Evolutionary conservation across 2,888 invertebrate species (phyloP), one percentile per base, ranked within the genome.

Genomic region (Diadegma fenestrale): DNA sequence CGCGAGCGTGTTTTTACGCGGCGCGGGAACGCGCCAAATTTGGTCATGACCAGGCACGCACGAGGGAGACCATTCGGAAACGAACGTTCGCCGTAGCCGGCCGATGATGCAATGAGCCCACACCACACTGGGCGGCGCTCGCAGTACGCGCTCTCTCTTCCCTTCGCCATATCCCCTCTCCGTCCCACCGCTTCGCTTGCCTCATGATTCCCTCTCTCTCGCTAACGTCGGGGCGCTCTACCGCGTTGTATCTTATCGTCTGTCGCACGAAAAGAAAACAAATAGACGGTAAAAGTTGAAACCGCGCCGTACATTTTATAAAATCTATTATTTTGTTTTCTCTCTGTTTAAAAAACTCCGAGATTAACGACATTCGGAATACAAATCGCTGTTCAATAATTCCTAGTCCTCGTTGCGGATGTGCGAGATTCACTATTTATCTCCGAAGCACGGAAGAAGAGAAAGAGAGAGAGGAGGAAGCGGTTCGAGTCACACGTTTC

Each of bases 41-140:
- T 92, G 92, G 92, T 92, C 92, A 92, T 92, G 75, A 75, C 66
- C 73, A 80, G 66, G 90, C 89, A 64, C 76, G 64, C 26, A 83
- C 87, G 69, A 71, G 86, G 77, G 82, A 88, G 89, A 51, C 88
- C 90, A 90, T 91, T 90, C 89, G 89, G 89, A 86, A 58, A 75
- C 69, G 88, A 89, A 87, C 88, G 88, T 85, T 89, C 88, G 87
- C 91, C 90, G 89, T 89, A 89, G 88, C 88, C 87, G 83, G 87
- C 80, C 82, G 86, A 84, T 85, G 85, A 81, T 86, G 85, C 85
- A 86, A 86, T 76, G 82, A 83, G 80, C 80, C 68, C 77, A 73
- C 82, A 73, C 68, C 77, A 73, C 82, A 73, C 76, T 54, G 82
- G 45, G 77, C 72, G 80, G 68, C 72, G 72, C 80, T 71, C 69